phyloP scores from a whole-genome alignment of 2,888 invertebrate genomes.

The Galerucella pusilla region DNA sequence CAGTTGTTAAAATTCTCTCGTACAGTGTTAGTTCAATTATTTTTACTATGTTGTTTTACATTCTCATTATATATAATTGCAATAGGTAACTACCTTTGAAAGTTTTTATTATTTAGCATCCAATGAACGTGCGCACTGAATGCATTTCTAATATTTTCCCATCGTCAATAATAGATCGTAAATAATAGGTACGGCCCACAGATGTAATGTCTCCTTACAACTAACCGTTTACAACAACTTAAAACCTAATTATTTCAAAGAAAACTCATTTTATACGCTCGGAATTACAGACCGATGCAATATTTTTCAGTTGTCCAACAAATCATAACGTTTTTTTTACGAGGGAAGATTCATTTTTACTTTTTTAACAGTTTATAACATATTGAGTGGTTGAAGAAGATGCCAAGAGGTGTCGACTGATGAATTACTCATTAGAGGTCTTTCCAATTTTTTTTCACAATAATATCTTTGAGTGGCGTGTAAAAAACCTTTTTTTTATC shows the following conservation, averaged over 20 bases:
- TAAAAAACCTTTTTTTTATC: too few relatives aligned
- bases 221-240: constrained; percentile 18
- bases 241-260: constrained; percentile 8
- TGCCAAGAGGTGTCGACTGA: too few relatives aligned
- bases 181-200: constrained; percentile 27
- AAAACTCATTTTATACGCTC: constrained; percentile 11
- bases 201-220: constrained; percentile 23
- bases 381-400: neutral
- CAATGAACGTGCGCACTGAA: constrained; percentile 19
- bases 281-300: neutral
- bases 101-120: constrained; percentile 26
- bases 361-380: neutral
- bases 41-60: constrained; percentile 26
- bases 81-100: constrained; percentile 24
- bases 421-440: too few relatives aligned
- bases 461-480: too few relatives aligned
- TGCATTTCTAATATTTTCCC: constrained; percentile 33
- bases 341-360: neutral
- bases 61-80: constrained; percentile 33
- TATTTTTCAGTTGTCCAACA: constrained; percentile 1
- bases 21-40: constrained; percentile 18
- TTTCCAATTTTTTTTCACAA: too few relatives aligned
- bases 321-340: neutral
- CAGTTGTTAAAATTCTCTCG: constrained; percentile 6
- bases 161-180: constrained; percentile 28